Evolutionary conservation across 2,888 invertebrate genomes (phyloP).

Genomic region (Yponomeuta malinellus): DNA sequence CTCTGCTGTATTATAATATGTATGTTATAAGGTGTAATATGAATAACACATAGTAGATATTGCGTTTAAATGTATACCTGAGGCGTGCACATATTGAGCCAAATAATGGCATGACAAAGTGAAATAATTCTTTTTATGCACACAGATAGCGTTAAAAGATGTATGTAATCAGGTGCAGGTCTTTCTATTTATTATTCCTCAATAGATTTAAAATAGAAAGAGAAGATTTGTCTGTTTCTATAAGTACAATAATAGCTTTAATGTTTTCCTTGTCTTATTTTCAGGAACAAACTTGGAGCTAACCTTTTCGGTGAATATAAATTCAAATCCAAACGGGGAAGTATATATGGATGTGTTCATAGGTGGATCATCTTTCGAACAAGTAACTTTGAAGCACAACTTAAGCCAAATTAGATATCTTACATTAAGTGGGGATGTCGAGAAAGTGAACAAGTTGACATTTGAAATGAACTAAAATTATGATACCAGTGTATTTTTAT

Average conservation of each 20-base stretch:
- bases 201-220: too few relatives aligned
- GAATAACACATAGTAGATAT: too few relatives aligned
- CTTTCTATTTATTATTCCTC: too few relatives aligned
- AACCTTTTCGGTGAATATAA: background rate
- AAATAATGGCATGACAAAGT: too few relatives aligned
- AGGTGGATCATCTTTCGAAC: constrained; percentile 26
- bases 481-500: background rate
- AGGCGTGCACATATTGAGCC: too few relatives aligned
- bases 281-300: background rate
- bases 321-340: background rate
- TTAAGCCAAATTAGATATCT: constrained; percentile 41
- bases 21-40: too few relatives aligned
- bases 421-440: constrained; percentile 40
- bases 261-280: background rate
- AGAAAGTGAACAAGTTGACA: constrained; percentile 11
- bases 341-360: constrained; percentile 22
- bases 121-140: too few relatives aligned
- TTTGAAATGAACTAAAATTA: constrained; percentile 1
- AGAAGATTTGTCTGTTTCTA: background rate
- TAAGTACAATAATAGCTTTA: background rate
- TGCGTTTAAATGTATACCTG: too few relatives aligned
- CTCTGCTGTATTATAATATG: too few relatives aligned
- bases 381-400: constrained; percentile 31
- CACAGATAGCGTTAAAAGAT: too few relatives aligned
- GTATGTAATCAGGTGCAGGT: too few relatives aligned